These are phyloP conservation scores for Tamias sibiricus DNA, from an alignment of 2,113 vertebrate species.

Conservation along the genomic window DNA sequence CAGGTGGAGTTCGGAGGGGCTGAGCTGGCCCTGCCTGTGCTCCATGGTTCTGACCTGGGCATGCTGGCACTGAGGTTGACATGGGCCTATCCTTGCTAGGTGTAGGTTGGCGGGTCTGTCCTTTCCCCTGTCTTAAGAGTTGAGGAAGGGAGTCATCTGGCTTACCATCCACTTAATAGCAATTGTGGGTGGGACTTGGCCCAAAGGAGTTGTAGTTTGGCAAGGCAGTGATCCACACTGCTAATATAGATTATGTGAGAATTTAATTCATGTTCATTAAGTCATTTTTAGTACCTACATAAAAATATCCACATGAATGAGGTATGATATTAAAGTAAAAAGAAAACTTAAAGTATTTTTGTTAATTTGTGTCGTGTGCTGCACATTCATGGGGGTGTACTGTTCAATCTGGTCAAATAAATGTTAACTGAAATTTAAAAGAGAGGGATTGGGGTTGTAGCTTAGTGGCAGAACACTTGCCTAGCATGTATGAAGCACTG, in stretches of 20 bases:
- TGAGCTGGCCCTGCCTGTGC: too few species aligned
- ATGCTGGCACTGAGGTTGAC: too few species aligned
- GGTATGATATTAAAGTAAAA: neutral
- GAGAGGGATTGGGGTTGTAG: neutral
- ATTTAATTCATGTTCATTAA: neutral
- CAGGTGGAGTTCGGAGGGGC: too few species aligned
- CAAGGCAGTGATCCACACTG: neutral
- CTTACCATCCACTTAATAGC: neutral
- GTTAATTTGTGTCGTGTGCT: neutral
- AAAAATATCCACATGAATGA: neutral
- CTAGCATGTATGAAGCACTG: too few species aligned
- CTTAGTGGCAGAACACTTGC: too few species aligned
- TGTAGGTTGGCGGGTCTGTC: too few species aligned
- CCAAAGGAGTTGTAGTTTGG: neutral
- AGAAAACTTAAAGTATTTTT: neutral
- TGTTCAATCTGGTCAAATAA: neutral
- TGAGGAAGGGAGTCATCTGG: neutral
- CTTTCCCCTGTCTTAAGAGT: neutral
- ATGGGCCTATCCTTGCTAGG: too few species aligned
- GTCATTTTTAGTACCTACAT: neutral
- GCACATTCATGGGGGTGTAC: neutral
- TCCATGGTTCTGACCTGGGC: too few species aligned
- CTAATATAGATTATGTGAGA: neutral
- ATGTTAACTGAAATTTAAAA: conserved; percentile 8
- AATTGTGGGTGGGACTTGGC: neutral